phyloP scores from a whole-genome alignment of 2,113 vertebrate genomes.

The Microcebus lehilahytsara region DNA sequence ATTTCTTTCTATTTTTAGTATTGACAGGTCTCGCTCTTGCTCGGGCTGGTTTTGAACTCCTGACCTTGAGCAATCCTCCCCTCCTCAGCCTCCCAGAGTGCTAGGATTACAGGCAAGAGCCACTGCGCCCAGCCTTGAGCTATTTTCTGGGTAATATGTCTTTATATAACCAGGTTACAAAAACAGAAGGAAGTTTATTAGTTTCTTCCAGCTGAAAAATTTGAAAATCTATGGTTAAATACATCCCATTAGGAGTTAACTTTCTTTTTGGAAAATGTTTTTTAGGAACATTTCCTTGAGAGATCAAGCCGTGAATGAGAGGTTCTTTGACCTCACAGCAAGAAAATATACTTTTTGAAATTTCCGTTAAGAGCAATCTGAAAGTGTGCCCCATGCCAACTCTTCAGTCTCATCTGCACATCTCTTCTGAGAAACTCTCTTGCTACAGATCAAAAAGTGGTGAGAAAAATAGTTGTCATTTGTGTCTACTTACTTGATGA shows the following conservation, averaged over 20 bases:
- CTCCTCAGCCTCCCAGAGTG: too few species aligned
- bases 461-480: constrained; percentile 1
- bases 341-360: not conserved
- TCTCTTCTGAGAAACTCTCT: not conserved
- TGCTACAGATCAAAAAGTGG: not conserved
- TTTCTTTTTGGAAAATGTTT: not conserved
- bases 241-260: not conserved
- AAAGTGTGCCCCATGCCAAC: not conserved
- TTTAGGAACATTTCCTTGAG: not conserved
- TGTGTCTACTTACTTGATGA: not conserved
- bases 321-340: not conserved
- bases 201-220: not conserved
- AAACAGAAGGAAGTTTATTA: not conserved
- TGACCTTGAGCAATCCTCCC: too few species aligned
- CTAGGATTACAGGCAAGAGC: too few species aligned
- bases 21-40: too few species aligned
- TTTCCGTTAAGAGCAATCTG: not conserved
- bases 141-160: not conserved
- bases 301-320: not conserved
- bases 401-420: not conserved
- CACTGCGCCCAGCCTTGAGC: too few species aligned
- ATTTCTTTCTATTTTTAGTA: too few species aligned
- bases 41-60: too few species aligned
- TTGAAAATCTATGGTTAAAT: not conserved
- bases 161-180: not conserved